Evolutionary conservation across 2,797 vertebrate species (phyloP), one percentile per base, ranked within the genome.

Genomic region (Argya squamiceps): DNA sequence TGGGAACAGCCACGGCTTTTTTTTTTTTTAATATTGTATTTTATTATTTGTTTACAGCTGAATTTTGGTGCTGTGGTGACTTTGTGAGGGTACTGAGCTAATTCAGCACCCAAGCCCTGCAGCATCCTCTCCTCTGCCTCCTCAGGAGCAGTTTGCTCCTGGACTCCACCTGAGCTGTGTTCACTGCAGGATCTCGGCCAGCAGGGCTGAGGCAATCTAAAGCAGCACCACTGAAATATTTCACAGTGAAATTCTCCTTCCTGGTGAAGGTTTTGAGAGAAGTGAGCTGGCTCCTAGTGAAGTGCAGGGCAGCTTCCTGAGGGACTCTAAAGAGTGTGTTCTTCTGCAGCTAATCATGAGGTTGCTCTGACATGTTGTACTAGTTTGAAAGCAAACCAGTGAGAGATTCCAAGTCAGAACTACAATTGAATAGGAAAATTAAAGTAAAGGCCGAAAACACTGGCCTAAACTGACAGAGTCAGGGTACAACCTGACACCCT

Each of bases 61-160:
- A 22, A 47, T 62, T 88, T 81, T 47, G 50, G 32, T 46, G 43
- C 49, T 67, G 49, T 47, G 30, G 19, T 47, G 59, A 52, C 58
- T 70, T 59, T 76, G 43, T 49, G 30, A 34, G 7, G 30, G 20
- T 46, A 15, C 69, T 52, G 71, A 78, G 50, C 11, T 71, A 64
- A 78, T 36, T 73, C 6, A 12, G 18, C 39, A 16, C 24, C 36
- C 26, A 69, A 80, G 37, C 34, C 41, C 37, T 76, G 49, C 4
- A 1, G 11, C 36, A 36, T 12, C 34, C 23, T 62, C 59, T 70
- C 27, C 53, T 68, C 27, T 8, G 5, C 41, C 39, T 65, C 22
- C 49, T 16, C 44, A 23, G 44, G 21, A 81, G 34, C 0, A 0
- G 5, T n/a, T 81, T 89, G n/a, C n/a, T 75, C 62, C 50, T 0